Evolutionary conservation across 2,113 vertebrate genomes (phyloP).

Genomic region (Rissa tridactyla): DNA sequence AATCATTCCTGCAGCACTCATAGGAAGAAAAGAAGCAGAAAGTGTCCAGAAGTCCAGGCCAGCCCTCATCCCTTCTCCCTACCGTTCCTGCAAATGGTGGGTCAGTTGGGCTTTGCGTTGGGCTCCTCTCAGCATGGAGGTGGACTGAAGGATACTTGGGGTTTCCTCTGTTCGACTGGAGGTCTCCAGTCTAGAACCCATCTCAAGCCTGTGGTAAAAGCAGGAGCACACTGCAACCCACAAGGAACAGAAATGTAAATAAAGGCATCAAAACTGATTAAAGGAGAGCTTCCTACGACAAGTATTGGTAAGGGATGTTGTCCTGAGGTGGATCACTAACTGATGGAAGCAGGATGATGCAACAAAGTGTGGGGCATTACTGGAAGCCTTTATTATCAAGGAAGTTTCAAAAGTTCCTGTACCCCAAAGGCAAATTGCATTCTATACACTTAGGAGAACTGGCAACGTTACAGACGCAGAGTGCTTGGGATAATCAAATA

Average conservation of each 20-base stretch:
- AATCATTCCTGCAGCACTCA: neutral
- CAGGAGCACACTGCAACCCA: neutral
- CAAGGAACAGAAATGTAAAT: neutral
- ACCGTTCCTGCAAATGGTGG: rapidly evolving
- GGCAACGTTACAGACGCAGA: neutral
- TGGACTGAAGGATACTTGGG: neutral
- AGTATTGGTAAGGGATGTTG: neutral
- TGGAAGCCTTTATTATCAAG: neutral
- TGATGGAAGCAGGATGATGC: neutral
- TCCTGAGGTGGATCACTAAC: neutral
- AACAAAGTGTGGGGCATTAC: neutral
- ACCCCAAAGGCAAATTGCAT: neutral
- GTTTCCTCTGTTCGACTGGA: neutral
- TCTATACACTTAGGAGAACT: neutral
- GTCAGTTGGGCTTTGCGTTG: neutral
- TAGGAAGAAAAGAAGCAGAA: neutral
- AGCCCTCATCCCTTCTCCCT: neutral
- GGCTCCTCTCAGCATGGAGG: neutral
- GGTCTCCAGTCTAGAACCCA: neutral
- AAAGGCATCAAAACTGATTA: neutral
- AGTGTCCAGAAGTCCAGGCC: neutral
- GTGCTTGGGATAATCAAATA: neutral
- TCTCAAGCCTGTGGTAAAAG: neutral
- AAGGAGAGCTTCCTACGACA: neutral
- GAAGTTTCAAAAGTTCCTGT: neutral